Base-by-base conservation (phyloP, 2,888 invertebrate genomes). In the Yponomeuta plumbellus region DNA sequence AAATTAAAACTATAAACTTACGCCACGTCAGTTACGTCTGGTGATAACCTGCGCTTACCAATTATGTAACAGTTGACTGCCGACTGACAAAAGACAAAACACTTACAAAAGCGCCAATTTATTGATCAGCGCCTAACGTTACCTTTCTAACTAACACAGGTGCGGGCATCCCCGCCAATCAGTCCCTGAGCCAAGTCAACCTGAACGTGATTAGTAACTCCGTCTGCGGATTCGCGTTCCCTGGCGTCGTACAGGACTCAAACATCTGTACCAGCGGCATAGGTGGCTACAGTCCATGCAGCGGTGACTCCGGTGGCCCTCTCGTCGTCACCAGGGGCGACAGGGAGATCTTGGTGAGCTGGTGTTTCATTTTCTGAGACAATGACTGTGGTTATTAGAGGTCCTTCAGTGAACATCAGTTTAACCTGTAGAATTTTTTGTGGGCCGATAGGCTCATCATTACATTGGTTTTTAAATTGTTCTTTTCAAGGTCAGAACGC, bases 301-400 rank as follows among this genome's bases (percentile, higher is more conserved):
- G 59, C 0, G 83, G 84, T 6, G 84, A 84, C 69, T 83, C 84
- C 21, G 84, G 84, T 22, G 84, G 84, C 13, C 84, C 84, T 2
- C 76, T 84, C 4, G 72, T 74, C 13, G 67, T 74, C 0, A 39
- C 8, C 13, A 71, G 75, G 3, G 68, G 76, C 64, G 71, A 71
- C 44, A 66, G 62, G n/a, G 69, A 66, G 2, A 57, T 78, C 11
- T 67, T 84, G 75, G 79, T 80, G 73, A 23, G 71, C 52, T 61
- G 44, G 40, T 34, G 10, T 58, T 62, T 44, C 6, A 44, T 66
- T 11, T 20, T 22, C 22, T 44, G 17, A 1, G 1, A n/a, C 4
- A 44, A 20, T 40, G 17, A 6, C 26, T 34, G 0, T 6, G n/a
- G n/a, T n/a, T n/a, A n/a, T n/a, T n/a, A n/a, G n/a, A n/a, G n/a